Evolutionary conservation across 2,797 vertebrate species (phyloP).

Genomic region (Eremophila alpestris): DNA sequence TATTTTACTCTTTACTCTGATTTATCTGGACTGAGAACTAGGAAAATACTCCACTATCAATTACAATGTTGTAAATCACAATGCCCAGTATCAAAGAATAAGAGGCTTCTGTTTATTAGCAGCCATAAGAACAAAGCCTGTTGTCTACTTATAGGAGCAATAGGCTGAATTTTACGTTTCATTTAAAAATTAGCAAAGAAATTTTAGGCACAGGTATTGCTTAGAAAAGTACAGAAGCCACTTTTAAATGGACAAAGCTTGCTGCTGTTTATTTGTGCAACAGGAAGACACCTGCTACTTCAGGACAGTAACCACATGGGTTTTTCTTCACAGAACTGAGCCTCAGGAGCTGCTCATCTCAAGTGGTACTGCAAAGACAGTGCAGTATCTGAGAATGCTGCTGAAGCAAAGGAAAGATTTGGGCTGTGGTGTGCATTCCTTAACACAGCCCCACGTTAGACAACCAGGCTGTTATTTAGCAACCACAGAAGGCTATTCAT

Average conservation of each 20-base stretch:
- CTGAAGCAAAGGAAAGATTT: not conserved
- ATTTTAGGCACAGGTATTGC: not conserved
- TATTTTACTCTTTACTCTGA: not conserved
- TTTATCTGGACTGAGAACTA: slow-evolving; percentile 1
- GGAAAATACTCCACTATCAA: not conserved
- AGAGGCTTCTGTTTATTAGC: not conserved
- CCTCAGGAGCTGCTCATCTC: not conserved
- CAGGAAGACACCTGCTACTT: not conserved
- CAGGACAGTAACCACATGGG: not conserved
- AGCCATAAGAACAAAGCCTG: not conserved
- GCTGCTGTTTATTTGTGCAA: not conserved
- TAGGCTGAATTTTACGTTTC: not conserved
- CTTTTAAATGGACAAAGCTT: not conserved
- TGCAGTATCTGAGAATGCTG: not conserved
- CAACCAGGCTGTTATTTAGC: not conserved
- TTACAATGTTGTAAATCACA: not conserved
- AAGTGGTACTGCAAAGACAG: not conserved
- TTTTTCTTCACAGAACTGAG: not conserved
- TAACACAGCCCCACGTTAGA: not conserved
- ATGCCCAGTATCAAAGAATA: not conserved
- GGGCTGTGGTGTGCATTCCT: not conserved
- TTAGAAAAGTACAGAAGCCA: not conserved
- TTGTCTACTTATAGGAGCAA: not conserved
- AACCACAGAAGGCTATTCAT: not conserved
- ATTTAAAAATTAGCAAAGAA: not conserved